A percentile compares a stretch with the other conserved stretches of the same genome.
Conservation (phyloP, 2,797 vertebrate species). For the Pantherophis vulpinus region DNA sequence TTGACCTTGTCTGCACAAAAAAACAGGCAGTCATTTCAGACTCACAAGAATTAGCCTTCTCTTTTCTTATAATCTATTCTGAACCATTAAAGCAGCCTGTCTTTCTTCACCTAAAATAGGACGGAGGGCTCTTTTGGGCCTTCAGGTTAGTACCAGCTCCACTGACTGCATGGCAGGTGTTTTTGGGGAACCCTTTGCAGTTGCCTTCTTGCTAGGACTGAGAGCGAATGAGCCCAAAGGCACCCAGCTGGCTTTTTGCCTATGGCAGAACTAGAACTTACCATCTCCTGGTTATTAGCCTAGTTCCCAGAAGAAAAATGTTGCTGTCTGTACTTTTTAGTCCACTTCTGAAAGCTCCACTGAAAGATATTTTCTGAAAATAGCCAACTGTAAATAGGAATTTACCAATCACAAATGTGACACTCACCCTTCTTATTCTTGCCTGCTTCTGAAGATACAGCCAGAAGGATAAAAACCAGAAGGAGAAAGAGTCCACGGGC, state of each 20-base stretch:
- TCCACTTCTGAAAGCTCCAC: not conserved
- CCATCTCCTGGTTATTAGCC: not conserved
- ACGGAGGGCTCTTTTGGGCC: not conserved
- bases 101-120: not conserved
- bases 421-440: slow-evolving; percentile 83
- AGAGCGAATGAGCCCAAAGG: not conserved
- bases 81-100: too few relatives aligned
- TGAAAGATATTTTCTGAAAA: not conserved
- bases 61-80: fast-evolving
- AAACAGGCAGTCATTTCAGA: not conserved
- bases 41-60: not conserved
- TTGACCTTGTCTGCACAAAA: slow-evolving; percentile 76
- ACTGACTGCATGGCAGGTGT: not conserved
- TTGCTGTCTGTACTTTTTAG: not conserved
- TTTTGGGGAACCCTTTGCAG: not conserved
- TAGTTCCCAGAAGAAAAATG: not conserved
- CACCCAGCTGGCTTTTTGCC: not conserved
- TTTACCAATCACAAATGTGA: not conserved
- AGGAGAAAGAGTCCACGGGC: slow-evolving; percentile 77
- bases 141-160: not conserved
- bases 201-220: not conserved
- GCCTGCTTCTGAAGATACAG: slow-evolving; percentile 74
- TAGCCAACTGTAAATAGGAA: not conserved
- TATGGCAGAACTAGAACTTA: not conserved
- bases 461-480: slow-evolving; percentile 74